Evolutionary conservation across 2,797 vertebrate species (phyloP).

Genomic region (Florisuga fusca): DNA sequence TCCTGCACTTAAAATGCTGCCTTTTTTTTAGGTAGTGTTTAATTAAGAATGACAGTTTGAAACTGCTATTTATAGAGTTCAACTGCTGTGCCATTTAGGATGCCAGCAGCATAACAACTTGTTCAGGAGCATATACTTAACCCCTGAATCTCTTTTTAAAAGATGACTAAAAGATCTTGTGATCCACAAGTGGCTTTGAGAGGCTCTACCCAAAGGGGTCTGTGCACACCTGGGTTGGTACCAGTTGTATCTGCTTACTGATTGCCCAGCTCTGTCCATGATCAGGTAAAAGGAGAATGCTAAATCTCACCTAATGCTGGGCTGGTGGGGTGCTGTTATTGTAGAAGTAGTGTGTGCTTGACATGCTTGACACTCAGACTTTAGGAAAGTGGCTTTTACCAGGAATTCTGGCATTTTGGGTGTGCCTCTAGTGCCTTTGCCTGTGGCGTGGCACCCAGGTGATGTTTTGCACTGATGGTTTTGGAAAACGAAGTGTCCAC

Average conservation of each 20-base stretch:
- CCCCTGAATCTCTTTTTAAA: background rate
- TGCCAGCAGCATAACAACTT: background rate
- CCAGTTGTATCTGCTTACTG: background rate
- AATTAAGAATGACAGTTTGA: conserved; percentile 57
- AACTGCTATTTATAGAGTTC: conserved; percentile 48
- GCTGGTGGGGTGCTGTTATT: background rate
- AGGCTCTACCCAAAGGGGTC: background rate
- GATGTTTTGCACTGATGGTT: background rate
- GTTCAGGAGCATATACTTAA: background rate
- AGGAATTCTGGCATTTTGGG: background rate
- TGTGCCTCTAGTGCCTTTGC: background rate
- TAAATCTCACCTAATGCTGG: background rate
- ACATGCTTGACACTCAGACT: background rate
- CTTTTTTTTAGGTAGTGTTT: conserved; percentile 49
- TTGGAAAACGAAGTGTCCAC: background rate
- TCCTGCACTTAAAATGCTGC: conserved; percentile 45
- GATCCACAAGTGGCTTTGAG: background rate
- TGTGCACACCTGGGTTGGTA: background rate
- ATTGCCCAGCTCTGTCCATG: background rate
- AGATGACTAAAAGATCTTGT: background rate
- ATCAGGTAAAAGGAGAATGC: background rate
- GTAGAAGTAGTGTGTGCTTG: background rate
- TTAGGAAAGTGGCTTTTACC: background rate
- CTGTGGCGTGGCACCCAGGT: background rate
- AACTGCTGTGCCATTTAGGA: background rate